phyloP scores from a whole-genome alignment of 2,113 vertebrate species.

The Sinosuthora webbiana region DNA sequence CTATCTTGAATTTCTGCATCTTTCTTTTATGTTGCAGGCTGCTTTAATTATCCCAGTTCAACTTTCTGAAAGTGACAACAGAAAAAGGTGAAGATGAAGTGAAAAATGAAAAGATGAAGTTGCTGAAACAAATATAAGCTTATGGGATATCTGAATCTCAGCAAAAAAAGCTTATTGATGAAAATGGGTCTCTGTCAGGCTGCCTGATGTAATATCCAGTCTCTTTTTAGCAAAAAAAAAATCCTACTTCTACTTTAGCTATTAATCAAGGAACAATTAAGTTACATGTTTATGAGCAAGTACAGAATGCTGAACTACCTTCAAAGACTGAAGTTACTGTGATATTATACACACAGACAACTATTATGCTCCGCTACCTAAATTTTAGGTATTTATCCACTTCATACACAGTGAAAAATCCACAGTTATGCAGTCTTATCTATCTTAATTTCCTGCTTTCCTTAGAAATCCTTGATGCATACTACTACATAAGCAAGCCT shows the following conservation, averaged over 20 bases:
- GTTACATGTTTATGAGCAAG: background rate
- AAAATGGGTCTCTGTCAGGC: slow-evolving; percentile 30
- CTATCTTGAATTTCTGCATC: slow-evolving; percentile 11
- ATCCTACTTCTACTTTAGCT: slow-evolving; percentile 24
- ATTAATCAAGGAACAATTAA: slow-evolving; percentile 63
- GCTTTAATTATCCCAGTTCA: slow-evolving; percentile 3
- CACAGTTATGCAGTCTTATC: background rate
- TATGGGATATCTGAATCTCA: slow-evolving; percentile 10
- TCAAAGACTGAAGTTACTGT: background rate
- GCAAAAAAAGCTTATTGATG: slow-evolving; percentile 5
- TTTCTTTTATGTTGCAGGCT: background rate
- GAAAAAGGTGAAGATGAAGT: background rate
- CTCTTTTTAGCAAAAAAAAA: background rate
- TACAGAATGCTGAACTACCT: slow-evolving; percentile 32
- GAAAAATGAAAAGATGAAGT: slow-evolving; percentile 34
- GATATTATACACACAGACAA: background rate
- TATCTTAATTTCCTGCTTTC: slow-evolving; percentile 6
- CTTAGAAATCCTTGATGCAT: background rate
- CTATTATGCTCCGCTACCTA: background rate
- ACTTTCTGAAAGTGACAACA: slow-evolving; percentile 36
- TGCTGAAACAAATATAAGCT: slow-evolving; percentile 31
- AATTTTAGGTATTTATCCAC: slow-evolving; percentile 4
- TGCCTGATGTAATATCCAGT: background rate
- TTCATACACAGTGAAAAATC: background rate
- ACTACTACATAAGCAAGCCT: slow-evolving; percentile 19